Conservation (phyloP, 2,888 invertebrate species). For the Catonia carolina region DNA sequence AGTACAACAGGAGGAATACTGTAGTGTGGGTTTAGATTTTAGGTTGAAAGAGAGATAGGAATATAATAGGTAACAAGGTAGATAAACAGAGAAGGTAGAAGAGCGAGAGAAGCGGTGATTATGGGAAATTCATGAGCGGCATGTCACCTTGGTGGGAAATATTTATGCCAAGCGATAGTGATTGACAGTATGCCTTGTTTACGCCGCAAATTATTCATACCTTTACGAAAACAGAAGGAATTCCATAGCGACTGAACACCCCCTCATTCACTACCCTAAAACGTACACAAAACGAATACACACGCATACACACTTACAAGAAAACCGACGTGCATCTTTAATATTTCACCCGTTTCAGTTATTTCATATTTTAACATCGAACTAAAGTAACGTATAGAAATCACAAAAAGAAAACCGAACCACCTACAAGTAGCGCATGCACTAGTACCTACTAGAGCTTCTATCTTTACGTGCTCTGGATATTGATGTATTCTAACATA, state of each 20-base stretch:
- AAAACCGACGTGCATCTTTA: too few relatives aligned
- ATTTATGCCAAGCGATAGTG: slow-evolving; percentile 3
- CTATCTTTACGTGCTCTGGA: too few relatives aligned
- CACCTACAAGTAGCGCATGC: too few relatives aligned
- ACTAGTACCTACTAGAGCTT: too few relatives aligned
- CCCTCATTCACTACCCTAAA: too few relatives aligned
- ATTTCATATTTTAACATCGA: too few relatives aligned
- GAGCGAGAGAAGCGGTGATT: slow-evolving; percentile 4
- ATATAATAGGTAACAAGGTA: not conserved
- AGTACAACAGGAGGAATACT: not conserved
- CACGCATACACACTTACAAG: too few relatives aligned
- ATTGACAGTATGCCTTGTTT: slow-evolving; percentile 13
- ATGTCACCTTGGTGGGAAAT: slow-evolving; percentile 10
- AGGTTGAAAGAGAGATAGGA: not conserved
- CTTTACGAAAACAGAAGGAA: not conserved
- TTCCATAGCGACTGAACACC: slow-evolving; percentile 2
- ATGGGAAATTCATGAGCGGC: slow-evolving; percentile 10
- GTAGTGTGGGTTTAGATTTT: not conserved
- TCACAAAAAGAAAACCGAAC: too few relatives aligned
- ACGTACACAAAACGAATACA: too few relatives aligned
- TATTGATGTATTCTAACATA: too few relatives aligned
- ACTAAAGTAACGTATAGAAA: too few relatives aligned
- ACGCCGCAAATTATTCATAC: slow-evolving; percentile 6
- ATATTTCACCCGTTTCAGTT: too few relatives aligned
- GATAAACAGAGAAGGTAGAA: not conserved